Percentiles rank a stretch among this genome's conserved stretches.
Conservation (phyloP, 1,140 invertebrate species). For the Lordiphosa clarofinis region DNA sequence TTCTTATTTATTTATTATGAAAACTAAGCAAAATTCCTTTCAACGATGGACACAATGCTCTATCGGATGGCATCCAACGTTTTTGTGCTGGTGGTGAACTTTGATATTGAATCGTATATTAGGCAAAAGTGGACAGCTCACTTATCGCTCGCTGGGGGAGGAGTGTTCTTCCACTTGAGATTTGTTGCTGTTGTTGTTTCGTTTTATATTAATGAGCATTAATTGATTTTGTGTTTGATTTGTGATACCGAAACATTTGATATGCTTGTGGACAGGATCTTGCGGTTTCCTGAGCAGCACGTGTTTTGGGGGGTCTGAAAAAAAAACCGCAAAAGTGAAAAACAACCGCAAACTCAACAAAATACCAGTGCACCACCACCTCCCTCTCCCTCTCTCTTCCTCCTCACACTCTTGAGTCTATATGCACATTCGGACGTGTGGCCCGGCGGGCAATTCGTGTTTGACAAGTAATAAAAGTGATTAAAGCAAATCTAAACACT, state of each 20-base stretch:
- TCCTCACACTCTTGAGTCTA: constrained; percentile 3
- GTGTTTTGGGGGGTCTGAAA: constrained; percentile 28
- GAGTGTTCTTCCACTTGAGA: constrained; percentile 30
- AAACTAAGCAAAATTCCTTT: constrained; percentile 44
- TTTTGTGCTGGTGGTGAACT: constrained; percentile 41
- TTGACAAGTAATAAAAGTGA: constrained; percentile 74
- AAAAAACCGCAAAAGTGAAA: constrained; percentile 30
- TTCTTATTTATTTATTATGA: constrained; percentile 8
- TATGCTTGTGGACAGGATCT: constrained; percentile 45
- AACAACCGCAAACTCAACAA: constrained; percentile 70
- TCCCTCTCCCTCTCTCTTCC: no score
- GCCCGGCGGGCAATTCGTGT: constrained; percentile 57
- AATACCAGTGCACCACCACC: constrained; percentile 27
- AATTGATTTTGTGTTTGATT: constrained; percentile 58
- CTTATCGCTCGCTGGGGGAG: constrained; percentile 38
- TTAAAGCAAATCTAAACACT: constrained; percentile 71
- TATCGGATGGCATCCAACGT: constrained; percentile 26
- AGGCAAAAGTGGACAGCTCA: constrained; percentile 32
- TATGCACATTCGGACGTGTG: constrained; percentile 24
- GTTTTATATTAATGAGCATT: constrained; percentile 52
- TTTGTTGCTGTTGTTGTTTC: constrained; percentile 16
- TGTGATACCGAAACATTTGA: constrained; percentile 22
- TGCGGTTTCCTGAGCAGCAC: constrained; percentile 58
- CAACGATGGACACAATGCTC: constrained; percentile 16
- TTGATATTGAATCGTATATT: constrained; percentile 66